These are phyloP conservation scores for Papilio aristodemus DNA, from an alignment of 1,140 invertebrate species.

Conservation along the genomic window DNA sequence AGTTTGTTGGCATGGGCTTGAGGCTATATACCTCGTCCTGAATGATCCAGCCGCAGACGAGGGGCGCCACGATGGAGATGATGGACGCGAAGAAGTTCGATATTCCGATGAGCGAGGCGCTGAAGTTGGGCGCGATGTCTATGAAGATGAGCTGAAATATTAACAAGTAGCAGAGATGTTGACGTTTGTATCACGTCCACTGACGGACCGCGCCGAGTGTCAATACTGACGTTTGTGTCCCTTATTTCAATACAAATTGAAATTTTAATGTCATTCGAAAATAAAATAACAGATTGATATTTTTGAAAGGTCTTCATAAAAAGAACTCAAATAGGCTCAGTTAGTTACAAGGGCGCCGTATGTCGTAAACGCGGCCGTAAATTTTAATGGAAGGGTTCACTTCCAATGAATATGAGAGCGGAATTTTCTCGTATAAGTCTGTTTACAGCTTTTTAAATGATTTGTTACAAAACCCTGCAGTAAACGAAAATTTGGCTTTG, in stretches of 20 bases:
- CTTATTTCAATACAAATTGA: not conserved
- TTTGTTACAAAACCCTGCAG: constrained; percentile 18
- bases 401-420: constrained; percentile 15
- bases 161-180: not conserved
- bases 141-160: constrained; percentile 83
- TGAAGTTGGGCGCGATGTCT: constrained; percentile 87
- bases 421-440: constrained; percentile 25
- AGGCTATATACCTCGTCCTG: constrained; percentile 76
- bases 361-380: constrained; percentile 21
- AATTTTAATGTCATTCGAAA: not conserved
- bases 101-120: constrained; percentile 87
- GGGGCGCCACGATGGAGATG: constrained; percentile 85
- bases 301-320: not conserved
- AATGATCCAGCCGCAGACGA: constrained; percentile 82
- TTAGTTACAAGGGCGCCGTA: not conserved
- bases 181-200: too few species aligned
- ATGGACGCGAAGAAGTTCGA: constrained; percentile 87
- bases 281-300: not conserved
- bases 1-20: too few species aligned
- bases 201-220: too few species aligned
- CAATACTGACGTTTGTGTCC: not conserved
- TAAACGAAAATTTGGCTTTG: not conserved
- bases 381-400: constrained; percentile 27
- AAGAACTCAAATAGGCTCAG: not conserved
- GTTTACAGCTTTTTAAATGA: constrained; percentile 29